Evolutionary conservation across 2,888 invertebrate genomes (phyloP).

Genomic region (Coenonympha glycerion): DNA sequence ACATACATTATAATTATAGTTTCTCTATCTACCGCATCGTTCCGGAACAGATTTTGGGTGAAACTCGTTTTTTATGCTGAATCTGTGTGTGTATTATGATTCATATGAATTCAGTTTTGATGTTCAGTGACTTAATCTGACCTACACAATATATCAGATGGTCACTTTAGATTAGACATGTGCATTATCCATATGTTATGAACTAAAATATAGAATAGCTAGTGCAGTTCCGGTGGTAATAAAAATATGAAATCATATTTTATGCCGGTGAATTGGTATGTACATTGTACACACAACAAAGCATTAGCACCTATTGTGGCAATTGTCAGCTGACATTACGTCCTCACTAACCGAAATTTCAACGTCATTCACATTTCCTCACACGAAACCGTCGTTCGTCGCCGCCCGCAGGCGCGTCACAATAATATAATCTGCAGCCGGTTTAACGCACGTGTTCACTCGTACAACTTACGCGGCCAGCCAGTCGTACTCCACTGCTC

Average conservation of each 20-base stretch:
- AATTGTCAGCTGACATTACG: slow-evolving; percentile 14
- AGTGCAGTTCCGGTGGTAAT: slow-evolving; percentile 3
- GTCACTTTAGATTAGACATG: not conserved
- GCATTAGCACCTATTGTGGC: slow-evolving; percentile 3
- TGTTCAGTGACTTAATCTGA: not conserved
- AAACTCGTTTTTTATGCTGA: not conserved
- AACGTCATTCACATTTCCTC: slow-evolving; percentile 25
- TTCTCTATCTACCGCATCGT: not conserved
- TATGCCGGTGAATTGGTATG: not conserved
- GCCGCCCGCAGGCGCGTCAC: slow-evolving; percentile 42
- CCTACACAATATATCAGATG: not conserved
- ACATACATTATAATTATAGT: not conserved
- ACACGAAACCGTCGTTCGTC: slow-evolving; percentile 36
- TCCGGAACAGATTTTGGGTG: not conserved
- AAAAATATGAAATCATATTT: slow-evolving; percentile 14
- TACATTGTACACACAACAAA: not conserved
- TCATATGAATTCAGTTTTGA: not conserved
- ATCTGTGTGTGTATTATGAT: not conserved
- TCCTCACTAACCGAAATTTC: slow-evolving; percentile 24
- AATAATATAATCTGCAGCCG: slow-evolving; percentile 45
- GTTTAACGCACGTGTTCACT: slow-evolving; percentile 49
- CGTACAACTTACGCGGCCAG: slow-evolving; percentile 34
- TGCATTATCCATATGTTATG: not conserved
- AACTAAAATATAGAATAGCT: no score
- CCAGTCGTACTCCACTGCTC: slow-evolving; percentile 35